Base-by-base conservation (phyloP, 2,888 invertebrate genomes). In the Pseudanteris insignis region DNA sequence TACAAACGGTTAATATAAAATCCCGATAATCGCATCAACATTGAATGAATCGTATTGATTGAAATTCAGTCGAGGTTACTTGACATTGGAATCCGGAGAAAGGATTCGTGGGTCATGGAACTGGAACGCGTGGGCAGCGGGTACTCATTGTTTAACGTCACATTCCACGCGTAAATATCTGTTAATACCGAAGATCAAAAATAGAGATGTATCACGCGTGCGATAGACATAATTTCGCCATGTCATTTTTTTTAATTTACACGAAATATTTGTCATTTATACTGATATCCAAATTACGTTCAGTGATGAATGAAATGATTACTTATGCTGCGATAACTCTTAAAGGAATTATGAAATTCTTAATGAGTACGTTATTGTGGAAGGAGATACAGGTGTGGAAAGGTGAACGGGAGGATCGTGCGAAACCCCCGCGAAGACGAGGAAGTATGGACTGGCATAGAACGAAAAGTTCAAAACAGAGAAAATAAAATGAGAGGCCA, bases 81-180 rank as follows among this genome's bases (percentile, higher is more conserved):
- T 26, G 28, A 29, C 12, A 26, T 26, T 11, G 48, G 44, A 12
- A 18, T 38, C 25, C 26, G 18, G 28, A 13, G 26, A 12, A 47
- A 40, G 30, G 46, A 50, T 41, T 30, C 34, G 50, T 38, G 55
- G 57, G 34, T 63, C 64, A 63, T 63, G 62, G 64, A 66, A 59
- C 51, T 18, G 64, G 13, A 12, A 13, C 40, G 70, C 71, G 73
- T 72, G 70, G 72, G 71, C 63, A 53, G 65, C 44, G 33, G 46
- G 53, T 50, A 64, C 64, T 69, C 66, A 69, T 73, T 70, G 72
- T 71, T 66, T 67, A 66, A 64, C 68, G 55, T 68, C 58, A 47
- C 66, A 67, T 67, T 63, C 40, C 48, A 34, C 55, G 55, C 69
- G 70, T 71, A 69, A 72, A 71, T 73, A 71, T 73, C 71, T 70